phyloP scores from a whole-genome alignment of 2,797 vertebrate species.

The Lacerta bilineata region DNA sequence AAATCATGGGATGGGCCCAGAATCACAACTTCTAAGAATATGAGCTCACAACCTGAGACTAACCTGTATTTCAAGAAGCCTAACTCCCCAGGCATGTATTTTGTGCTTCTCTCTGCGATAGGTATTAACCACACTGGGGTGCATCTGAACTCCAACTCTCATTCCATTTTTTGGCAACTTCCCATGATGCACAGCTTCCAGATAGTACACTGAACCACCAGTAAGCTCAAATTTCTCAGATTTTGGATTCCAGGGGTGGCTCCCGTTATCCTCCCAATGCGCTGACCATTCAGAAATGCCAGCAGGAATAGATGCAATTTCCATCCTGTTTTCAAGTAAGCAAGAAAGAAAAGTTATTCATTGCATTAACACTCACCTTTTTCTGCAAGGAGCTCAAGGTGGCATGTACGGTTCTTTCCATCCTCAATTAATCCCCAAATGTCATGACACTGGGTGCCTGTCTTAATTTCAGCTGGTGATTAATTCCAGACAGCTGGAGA shows the following conservation, averaged over 20 bases:
- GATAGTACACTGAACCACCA: conserved; percentile 73
- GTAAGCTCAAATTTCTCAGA: conserved; percentile 75
- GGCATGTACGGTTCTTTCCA: too few relatives aligned
- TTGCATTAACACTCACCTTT: too few relatives aligned
- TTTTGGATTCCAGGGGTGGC: conserved; percentile 74
- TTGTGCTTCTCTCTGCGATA: conserved; percentile 77
- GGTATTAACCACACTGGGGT: conserved; percentile 71
- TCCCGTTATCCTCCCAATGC: conserved; percentile 73
- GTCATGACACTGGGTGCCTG: too few relatives aligned
- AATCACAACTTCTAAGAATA: not conserved
- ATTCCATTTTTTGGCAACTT: conserved; percentile 67
- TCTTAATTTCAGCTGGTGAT: too few relatives aligned
- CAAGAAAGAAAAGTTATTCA: not conserved
- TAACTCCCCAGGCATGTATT: conserved; percentile 65
- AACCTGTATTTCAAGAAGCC: conserved; percentile 80
- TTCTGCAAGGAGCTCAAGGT: too few relatives aligned
- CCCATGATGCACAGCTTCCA: conserved; percentile 76
- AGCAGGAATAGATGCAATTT: conserved; percentile 71
- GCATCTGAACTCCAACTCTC: conserved; percentile 79
- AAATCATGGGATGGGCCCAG: too few relatives aligned
- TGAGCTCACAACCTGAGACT: conserved; percentile 1
- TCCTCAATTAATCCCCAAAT: too few relatives aligned
- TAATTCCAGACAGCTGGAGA: too few relatives aligned
- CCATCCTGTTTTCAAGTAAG: conserved; percentile 65
- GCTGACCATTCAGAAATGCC: conserved; percentile 72